A percentile compares a stretch with the other conserved stretches of the same genome.
phyloP scores from a whole-genome alignment of 2,797 vertebrate species.

The Antrozous pallidus region DNA sequence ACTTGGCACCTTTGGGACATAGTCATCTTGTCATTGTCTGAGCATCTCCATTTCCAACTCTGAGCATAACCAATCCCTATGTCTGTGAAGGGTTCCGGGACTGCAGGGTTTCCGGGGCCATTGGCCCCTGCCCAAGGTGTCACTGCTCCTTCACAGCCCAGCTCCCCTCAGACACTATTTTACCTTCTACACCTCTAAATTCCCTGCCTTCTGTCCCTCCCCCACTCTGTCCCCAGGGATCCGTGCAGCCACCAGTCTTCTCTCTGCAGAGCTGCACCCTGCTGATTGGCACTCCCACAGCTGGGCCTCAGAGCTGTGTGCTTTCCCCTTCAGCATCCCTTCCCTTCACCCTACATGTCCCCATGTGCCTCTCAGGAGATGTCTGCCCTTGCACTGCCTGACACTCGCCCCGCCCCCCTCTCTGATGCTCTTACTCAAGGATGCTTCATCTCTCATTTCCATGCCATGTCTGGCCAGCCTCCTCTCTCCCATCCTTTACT shows the following conservation, averaged over 20 bases:
- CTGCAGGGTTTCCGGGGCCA: background rate
- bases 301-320: fast-evolving
- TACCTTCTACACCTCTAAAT: background rate
- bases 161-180: background rate
- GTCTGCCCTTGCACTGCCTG: no score
- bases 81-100: background rate
- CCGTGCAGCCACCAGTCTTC: background rate
- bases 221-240: no score
- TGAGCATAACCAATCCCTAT: background rate
- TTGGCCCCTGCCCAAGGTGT: background rate
- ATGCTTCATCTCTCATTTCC: background rate
- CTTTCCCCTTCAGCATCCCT: background rate
- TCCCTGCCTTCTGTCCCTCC: background rate
- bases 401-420: no score
- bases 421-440: background rate
- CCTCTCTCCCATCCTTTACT: background rate
- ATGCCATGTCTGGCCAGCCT: background rate
- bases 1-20: background rate
- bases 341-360: background rate
- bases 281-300: background rate
- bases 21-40: background rate
- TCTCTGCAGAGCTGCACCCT: background rate
- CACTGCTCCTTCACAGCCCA: background rate
- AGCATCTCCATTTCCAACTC: background rate
- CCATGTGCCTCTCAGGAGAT: no score